Percentiles rank a stretch among this genome's conserved stretches.
These are phyloP conservation scores for Diploscapter pachys DNA, from an alignment of 1,140 invertebrate genomes.

Conservation along the genomic window DNA sequence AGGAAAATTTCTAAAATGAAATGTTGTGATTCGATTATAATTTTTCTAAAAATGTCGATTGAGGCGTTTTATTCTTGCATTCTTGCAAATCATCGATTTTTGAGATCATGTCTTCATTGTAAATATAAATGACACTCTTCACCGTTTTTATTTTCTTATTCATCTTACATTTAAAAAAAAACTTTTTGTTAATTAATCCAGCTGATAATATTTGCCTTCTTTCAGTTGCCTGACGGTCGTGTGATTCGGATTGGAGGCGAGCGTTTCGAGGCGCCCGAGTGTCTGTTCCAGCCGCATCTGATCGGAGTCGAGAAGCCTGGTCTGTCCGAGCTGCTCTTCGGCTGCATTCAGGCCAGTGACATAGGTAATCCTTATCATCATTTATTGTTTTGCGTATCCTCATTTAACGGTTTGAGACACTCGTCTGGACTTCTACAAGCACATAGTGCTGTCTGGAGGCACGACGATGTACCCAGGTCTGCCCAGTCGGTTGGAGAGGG, in stretches of 20 bases:
- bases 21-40: too few relatives aligned
- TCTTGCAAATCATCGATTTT: too few relatives aligned
- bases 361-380: conserved; percentile 63
- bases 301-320: conserved; percentile 89
- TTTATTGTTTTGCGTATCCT: conserved; percentile 58
- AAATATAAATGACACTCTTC: neutral
- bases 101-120: too few relatives aligned
- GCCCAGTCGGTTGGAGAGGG: neutral
- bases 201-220: too few relatives aligned
- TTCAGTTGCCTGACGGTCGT: conserved; percentile 87
- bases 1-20: too few relatives aligned
- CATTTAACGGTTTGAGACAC: neutral
- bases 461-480: neutral
- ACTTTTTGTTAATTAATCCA: too few relatives aligned
- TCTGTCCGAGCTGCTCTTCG: conserved; percentile 96
- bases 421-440: neutral
- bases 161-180: neutral
- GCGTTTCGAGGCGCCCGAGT: conserved; percentile 95
- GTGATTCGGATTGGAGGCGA: conserved; percentile 94
- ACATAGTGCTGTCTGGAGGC: neutral
- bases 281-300: conserved; percentile 94
- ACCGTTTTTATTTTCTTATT: neutral
- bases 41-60: too few relatives aligned
- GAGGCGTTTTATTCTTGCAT: too few relatives aligned
- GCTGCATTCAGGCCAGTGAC: conserved; percentile 87